Conservation (phyloP, 2,888 invertebrate species). For the Dynastes grantii region DNA sequence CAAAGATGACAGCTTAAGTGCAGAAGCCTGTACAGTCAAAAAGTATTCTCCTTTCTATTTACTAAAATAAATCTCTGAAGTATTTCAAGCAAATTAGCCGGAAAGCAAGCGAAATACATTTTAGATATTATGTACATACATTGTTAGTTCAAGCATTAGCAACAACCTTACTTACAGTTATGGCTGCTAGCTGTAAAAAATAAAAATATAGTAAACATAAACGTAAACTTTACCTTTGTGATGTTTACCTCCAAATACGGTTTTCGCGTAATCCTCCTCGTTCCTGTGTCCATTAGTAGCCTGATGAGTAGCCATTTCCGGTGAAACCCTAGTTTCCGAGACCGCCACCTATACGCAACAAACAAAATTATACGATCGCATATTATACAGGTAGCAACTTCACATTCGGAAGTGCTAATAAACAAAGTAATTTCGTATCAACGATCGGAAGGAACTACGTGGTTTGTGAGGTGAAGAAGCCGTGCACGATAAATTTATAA, state of each 20-base stretch:
- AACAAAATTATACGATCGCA: background rate
- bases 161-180: conserved; percentile 22
- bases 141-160: background rate
- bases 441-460: conserved; percentile 17
- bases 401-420: conserved; percentile 13
- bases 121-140: background rate
- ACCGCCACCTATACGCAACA: conserved; percentile 53
- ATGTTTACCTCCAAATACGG: conserved; percentile 58
- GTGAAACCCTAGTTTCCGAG: conserved; percentile 55
- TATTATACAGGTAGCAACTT: background rate
- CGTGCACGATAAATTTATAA: conserved; percentile 21
- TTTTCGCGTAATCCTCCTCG: conserved; percentile 58
- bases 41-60: no score
- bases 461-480: conserved; percentile 12
- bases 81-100: background rate
- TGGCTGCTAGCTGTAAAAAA: conserved; percentile 30
- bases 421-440: conserved; percentile 9
- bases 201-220: background rate
- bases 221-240: conserved; percentile 10
- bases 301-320: conserved; percentile 57
- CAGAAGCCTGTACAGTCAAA: no score
- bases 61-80: no score
- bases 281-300: conserved; percentile 57
- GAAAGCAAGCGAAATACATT: background rate
- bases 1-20: background rate